Evolutionary conservation across 2,888 invertebrate genomes (phyloP).

Genomic region (Cheilosia soror): DNA sequence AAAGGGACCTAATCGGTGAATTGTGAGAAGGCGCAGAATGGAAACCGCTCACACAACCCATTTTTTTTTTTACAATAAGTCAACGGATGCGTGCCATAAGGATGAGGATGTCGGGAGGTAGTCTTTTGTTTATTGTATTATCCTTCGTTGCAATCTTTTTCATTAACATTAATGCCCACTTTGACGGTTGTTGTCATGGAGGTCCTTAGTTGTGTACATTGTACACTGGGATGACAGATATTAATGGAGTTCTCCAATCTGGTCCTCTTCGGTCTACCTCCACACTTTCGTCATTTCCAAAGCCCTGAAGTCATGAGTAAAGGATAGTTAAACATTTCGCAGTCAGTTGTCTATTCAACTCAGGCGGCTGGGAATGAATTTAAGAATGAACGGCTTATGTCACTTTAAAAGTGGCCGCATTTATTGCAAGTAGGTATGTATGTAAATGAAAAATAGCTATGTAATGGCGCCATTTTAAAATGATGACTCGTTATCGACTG

Average conservation of each 20-base stretch:
- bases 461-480: too few relatives aligned
- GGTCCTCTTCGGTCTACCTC: neutral
- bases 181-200: constrained; percentile 35
- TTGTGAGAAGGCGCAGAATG: neutral
- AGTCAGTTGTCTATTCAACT: too few relatives aligned
- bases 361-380: too few relatives aligned
- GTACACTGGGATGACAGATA: constrained; percentile 38
- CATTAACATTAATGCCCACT: constrained; percentile 62
- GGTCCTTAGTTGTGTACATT: neutral
- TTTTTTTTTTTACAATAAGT: neutral
- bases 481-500: too few relatives aligned
- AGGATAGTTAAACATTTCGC: too few relatives aligned
- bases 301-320: too few relatives aligned
- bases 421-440: too few relatives aligned
- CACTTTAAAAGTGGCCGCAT: too few relatives aligned
- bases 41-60: neutral
- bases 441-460: too few relatives aligned
- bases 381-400: too few relatives aligned
- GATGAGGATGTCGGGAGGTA: constrained; percentile 15
- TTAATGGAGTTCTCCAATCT: constrained; percentile 23
- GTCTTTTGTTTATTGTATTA: constrained; percentile 57
- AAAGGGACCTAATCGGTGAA: constrained; percentile 38
- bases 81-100: neutral
- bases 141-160: constrained; percentile 59
- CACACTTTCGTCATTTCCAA: too few relatives aligned